Evolutionary conservation across 1,140 invertebrate genomes (phyloP), one percentile per base, ranked within the genome.

Genomic region (Sinonovacula constricta): DNA sequence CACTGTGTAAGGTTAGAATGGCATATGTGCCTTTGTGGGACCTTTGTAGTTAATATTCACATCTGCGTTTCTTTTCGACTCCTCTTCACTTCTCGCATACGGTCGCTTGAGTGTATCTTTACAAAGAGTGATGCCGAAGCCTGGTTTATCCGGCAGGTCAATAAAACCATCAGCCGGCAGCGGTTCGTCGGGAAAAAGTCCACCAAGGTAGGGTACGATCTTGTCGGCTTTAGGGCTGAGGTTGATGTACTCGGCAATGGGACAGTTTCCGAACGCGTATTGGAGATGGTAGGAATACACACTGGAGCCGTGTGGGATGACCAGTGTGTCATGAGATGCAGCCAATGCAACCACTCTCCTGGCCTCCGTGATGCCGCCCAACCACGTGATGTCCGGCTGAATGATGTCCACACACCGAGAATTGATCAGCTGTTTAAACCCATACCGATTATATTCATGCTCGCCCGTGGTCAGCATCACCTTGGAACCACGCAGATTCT

Each of bases 201-300:
- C 83, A n/a, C 88, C 87, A 66, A 89, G 87, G 59, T 89, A 89
- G 2, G 88, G 88, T 4, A 82, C 81, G 51, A 89, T 85, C 33
- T 81, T 75, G 65, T 88, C 87, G 0, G 83, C 86, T 24, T 86
- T 81, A 18, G 86, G 84, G 53, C 87, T 88, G 7, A 90, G 59
- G 66, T 88, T 87, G 63, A 89, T 88, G 76, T 83, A 89, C 71
- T 89, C 88, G 0, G 88, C 88, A 15, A 90, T 30, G 1, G 88
- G 88, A 62, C 87, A 89, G 66, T 89, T 89, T 31, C 71, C 71
- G 72, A 88, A 89, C 18, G 87, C 88, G 60, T 88, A 88, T 62
- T 89, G 88, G 0, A 89, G 85, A 62, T 89, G 88, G 70, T 89
- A 89, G 0, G 88, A 89, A 72, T 88, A 89, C 0, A 89, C 82